Conservation (phyloP, 2,113 vertebrate species). For the Formicarius rufipectus region DNA sequence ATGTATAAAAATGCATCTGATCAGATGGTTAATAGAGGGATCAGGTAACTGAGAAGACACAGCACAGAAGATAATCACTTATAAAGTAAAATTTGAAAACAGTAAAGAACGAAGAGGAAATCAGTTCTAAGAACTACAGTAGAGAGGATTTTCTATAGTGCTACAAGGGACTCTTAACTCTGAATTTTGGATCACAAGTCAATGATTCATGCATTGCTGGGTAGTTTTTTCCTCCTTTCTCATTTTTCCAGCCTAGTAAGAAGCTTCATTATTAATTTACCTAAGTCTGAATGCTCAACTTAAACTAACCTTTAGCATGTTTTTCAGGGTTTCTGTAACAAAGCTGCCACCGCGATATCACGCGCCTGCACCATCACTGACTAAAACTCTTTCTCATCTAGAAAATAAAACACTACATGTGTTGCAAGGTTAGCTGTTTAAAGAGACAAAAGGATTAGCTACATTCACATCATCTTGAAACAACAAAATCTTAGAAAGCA, state of each 20-base stretch:
- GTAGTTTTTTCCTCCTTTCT: neutral
- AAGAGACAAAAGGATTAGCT: neutral
- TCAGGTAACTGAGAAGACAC: neutral
- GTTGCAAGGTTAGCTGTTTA: neutral
- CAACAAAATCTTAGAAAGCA: neutral
- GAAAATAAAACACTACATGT: neutral
- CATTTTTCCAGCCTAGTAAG: neutral
- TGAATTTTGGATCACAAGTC: slow-evolving; percentile 6
- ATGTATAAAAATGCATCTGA: neutral
- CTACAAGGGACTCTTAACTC: neutral
- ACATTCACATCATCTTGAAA: neutral
- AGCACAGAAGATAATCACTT: neutral
- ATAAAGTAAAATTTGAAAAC: neutral
- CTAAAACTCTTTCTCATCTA: neutral
- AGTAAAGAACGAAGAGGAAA: neutral
- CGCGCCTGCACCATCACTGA: neutral
- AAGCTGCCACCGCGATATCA: neutral
- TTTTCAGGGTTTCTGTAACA: neutral
- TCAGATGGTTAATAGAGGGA: neutral
- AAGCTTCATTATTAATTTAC: slow-evolving; percentile 39
- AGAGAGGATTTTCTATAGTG: neutral
- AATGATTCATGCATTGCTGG: neutral
- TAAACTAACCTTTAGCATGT: neutral
- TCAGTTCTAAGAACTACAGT: neutral
- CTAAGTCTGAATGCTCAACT: neutral